phyloP scores from a whole-genome alignment of 64 coral and sea anemone genomes.

The Anthopleura sola region DNA sequence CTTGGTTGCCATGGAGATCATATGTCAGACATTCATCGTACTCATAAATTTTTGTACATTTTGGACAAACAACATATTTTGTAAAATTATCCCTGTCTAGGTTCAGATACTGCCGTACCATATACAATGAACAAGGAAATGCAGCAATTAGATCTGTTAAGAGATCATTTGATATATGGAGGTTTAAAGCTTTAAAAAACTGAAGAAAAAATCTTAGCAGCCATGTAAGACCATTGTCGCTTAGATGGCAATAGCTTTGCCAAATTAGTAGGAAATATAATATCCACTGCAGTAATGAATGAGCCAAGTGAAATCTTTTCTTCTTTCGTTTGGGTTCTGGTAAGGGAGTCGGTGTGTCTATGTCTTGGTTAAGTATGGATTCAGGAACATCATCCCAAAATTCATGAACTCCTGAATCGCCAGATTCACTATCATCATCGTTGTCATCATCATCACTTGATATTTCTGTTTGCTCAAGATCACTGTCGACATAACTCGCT shows the following conservation, averaged over 20 bases:
- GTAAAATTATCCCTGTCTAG: constrained; percentile 26
- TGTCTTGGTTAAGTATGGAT: background rate
- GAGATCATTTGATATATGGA: constrained; percentile 22
- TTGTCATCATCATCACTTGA: background rate
- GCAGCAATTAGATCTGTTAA: constrained; percentile 22
- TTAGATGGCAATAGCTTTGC: constrained; percentile 7
- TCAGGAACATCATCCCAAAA: background rate
- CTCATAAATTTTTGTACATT: no score
- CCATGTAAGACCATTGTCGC: constrained; percentile 34
- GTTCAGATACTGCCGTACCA: constrained; percentile 6
- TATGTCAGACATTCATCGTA: no score
- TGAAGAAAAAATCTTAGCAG: constrained; percentile 31
- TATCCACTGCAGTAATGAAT: constrained; percentile 26
- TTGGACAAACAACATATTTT: background rate
- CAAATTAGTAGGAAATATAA: constrained; percentile 25
- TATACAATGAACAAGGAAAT: constrained; percentile 40
- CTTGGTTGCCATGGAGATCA: no score
- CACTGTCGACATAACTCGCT: background rate
- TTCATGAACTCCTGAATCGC: background rate
- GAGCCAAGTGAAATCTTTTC: background rate
- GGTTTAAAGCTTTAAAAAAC: constrained; percentile 27
- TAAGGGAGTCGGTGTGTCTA: background rate
- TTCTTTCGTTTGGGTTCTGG: constrained; percentile 4
- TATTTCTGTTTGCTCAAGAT: background rate
- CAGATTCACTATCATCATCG: background rate